phyloP scores from a whole-genome alignment of 2,113 vertebrate genomes.

The Bettongia penicillata region DNA sequence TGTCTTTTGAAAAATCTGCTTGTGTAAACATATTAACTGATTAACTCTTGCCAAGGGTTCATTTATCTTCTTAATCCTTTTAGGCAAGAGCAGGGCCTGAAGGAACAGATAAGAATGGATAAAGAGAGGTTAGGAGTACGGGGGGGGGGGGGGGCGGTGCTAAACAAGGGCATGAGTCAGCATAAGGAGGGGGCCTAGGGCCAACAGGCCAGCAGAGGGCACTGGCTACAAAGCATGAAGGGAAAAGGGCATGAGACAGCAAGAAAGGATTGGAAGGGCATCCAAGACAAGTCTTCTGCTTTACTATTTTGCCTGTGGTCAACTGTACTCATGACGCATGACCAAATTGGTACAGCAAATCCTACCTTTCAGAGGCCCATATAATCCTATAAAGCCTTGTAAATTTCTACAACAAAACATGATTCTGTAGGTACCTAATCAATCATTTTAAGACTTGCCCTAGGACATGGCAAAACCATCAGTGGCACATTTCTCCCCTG shows the following conservation, averaged over 20 bases:
- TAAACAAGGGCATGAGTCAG: not conserved
- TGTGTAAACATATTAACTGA: not conserved
- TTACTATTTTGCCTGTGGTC: not conserved
- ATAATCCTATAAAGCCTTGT: not conserved
- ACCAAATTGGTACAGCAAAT: not conserved
- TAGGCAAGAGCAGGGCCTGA: not conserved
- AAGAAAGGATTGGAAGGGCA: not conserved
- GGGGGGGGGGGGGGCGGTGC: too few species aligned
- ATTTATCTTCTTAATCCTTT: not conserved
- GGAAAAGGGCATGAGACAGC: not conserved
- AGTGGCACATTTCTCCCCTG: not conserved
- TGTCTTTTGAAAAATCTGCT: not conserved
- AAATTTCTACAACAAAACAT: not conserved
- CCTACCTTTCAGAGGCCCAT: not conserved
- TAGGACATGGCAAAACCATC: not conserved
- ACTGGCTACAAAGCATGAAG: not conserved
- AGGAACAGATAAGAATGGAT: not conserved
- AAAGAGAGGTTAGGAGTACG: not conserved
- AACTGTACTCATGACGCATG: not conserved
- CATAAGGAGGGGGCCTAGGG: not conserved
- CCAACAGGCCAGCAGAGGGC: not conserved
- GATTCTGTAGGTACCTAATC: not conserved
- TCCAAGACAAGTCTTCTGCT: not conserved
- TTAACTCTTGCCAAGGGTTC: not conserved
- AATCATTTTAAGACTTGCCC: not conserved